A percentile compares a stretch with the other conserved stretches of the same genome.
phyloP scores from a whole-genome alignment of 2,888 invertebrate species.

The Petrophora chlorosata region DNA sequence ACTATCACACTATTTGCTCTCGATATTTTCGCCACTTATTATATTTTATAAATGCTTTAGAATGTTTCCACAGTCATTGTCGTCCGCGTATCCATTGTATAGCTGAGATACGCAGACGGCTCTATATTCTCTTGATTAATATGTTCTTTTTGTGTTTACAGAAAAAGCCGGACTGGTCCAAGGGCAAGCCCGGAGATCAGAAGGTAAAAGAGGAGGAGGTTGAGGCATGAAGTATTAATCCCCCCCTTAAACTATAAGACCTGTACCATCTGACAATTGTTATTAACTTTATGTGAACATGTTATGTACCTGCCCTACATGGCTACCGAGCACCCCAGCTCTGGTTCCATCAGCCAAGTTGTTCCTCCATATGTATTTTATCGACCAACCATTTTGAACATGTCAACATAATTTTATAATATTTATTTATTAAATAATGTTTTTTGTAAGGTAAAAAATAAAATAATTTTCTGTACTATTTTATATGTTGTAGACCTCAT shows the following conservation, averaged over 20 bases:
- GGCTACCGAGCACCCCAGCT: conserved; percentile 24
- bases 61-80: conserved; percentile 5
- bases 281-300: conserved; percentile 59
- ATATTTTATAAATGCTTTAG: conserved; percentile 17
- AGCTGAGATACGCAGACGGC: conserved; percentile 40
- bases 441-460: conserved; percentile 81
- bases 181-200: conserved; percentile 94
- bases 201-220: conserved; percentile 92
- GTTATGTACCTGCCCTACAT: conserved; percentile 57
- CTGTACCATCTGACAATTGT: conserved; percentile 65
- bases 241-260: conserved; percentile 64
- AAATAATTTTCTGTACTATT: conserved; percentile 80
- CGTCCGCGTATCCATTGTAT: conserved; percentile 41
- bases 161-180: conserved; percentile 98
- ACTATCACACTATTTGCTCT: conserved; percentile 23
- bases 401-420: conserved; percentile 65
- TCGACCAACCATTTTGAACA: conserved; percentile 59
- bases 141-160: conserved; percentile 77
- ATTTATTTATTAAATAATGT: conserved; percentile 76
- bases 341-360: conserved; percentile 43
- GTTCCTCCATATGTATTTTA: conserved; percentile 60
- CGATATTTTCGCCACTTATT: conserved; percentile 17
- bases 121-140: conserved; percentile 6
- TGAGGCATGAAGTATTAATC: conserved; percentile 89
- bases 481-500: conserved; percentile 60